Evolutionary conservation across 2,888 invertebrate species (phyloP), one percentile per base, ranked within the genome.

Genomic region (Eilema depressum): DNA sequence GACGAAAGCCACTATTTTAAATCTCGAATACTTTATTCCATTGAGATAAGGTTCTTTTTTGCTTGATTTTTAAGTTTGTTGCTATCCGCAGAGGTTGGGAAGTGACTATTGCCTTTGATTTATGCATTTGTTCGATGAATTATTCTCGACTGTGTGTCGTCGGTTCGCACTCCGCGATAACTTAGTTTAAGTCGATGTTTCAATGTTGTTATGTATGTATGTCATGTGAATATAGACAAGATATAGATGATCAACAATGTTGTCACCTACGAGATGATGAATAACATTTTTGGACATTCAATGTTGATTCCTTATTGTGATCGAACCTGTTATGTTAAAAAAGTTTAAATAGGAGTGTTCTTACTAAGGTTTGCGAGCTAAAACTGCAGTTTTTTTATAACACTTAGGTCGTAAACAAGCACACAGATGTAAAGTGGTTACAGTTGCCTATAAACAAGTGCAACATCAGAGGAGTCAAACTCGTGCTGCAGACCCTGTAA

Each of bases 121-220:
- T 94, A 95, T 93, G 92, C 88, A 90, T 92, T 89, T 85, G 91
- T 94, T 93, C 93, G 90, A 94, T 95, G 93, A 94, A 91, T 94
- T 94, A 94, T 94, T 90, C 89, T 84, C 80, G 80, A 83, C 84
- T 87, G 87, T 88, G 84, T 88, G 92, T 91, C 92, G 90, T 88
- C 89, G 88, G 85, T 85, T 89, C 86, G 84, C 89, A 86, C 86
- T 90, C 86, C 78, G 81, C 84, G 91, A 90, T 93, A 91, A 87
- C 85, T 86, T 85, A 73, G 85, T 81, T 83, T 79, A 74, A 76
- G 74, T 76, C 61, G 62, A 69, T 69, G 70, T 75, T 77, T 77
- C 70, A 73, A 53, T 76, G 76, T 75, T 57, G 70, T 76, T 78
- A 68, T 73, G 77, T 78, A 66, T 77, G 78, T 70, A 33, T 66